Evolutionary conservation across 2,797 vertebrate genomes (phyloP), one percentile per base, ranked within the genome.

Genomic region (Pseudomugil gertrudae): DNA sequence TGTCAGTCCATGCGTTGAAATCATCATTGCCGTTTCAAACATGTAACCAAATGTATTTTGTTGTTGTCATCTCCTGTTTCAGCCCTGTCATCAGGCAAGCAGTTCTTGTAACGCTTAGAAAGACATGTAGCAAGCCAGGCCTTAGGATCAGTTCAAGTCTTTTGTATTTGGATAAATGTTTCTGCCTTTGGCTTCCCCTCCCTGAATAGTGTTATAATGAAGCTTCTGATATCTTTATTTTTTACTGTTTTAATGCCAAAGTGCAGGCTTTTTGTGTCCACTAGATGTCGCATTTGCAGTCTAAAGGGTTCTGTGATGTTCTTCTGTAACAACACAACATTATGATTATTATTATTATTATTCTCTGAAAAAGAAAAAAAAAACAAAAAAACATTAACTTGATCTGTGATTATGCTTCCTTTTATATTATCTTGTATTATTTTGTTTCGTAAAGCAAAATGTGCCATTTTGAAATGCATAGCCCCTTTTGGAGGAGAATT

Each of bases 51-150:
- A 95, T 90, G 88, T 69, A 66, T 62, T 55, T 70, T 93, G 93
- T 62, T 91, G 83, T 26, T 90, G 92, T 93, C 90, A 95, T 95
- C 93, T 95, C 94, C 94, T 95, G 92, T 92, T 90, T 89, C 89
- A 90, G 91, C 84, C 74, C 3, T 43, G 82, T n/a, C 83, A 86
- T n/a, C 84, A 84, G 83, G 85, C 61, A 36, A 87, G 63, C 79
- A 89, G 92, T 90, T 84, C 91, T 91, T 95, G 93, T 95, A 88
- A 94, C 92, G 94, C 94, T 95, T 97, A 92, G 94, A 94, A 92
- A 93, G 92, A 93, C 92, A 94, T 94, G 95, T 96, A 96, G 96
- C 95, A 95, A 89, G 85, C 93, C 90, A 21, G 79, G 76, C 71
- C 91, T 79, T 94, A 93, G 91, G 72, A 70, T 78, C 93, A 90